phyloP scores from a whole-genome alignment of 2,797 vertebrate genomes.

The Tiaroga cobitis region DNA sequence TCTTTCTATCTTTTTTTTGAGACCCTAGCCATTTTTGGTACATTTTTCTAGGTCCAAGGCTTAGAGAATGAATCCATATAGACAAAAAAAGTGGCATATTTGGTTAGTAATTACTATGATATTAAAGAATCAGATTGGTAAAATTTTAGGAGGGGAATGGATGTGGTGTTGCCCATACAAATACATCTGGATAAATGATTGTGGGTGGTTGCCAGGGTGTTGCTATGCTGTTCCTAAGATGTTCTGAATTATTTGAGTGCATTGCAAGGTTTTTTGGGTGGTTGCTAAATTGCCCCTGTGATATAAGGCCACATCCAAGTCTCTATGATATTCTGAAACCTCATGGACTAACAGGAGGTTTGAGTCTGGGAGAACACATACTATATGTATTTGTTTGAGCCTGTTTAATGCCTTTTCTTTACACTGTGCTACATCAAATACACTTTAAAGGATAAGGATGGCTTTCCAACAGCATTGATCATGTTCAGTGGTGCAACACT shows the following conservation, averaged over 20 bases:
- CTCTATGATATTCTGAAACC: not conserved
- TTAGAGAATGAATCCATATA: slow-evolving; percentile 16
- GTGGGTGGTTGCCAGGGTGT: not conserved
- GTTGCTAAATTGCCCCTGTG: no score
- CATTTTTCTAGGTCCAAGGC: slow-evolving; percentile 23
- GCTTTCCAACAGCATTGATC: not conserved
- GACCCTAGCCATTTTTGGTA: slow-evolving; percentile 2
- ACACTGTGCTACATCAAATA: not conserved
- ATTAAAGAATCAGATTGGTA: not conserved
- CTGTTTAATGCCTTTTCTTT: not conserved
- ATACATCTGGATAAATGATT: not conserved
- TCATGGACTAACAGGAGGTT: not conserved
- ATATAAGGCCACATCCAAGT: no score
- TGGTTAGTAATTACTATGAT: not conserved
- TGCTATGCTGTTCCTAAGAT: not conserved
- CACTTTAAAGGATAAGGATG: not conserved
- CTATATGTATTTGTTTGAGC: not conserved
- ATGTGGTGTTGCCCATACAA: not conserved
- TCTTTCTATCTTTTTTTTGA: slow-evolving; percentile 17
- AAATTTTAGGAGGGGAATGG: no score
- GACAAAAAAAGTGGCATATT: not conserved
- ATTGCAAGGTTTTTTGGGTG: no score
- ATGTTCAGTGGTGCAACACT: not conserved
- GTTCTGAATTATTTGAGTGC: not conserved
- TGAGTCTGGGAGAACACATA: not conserved